These are phyloP conservation scores for Tachyglossus aculeatus DNA, from an alignment of 2,797 vertebrate genomes.

Conservation along the genomic window DNA sequence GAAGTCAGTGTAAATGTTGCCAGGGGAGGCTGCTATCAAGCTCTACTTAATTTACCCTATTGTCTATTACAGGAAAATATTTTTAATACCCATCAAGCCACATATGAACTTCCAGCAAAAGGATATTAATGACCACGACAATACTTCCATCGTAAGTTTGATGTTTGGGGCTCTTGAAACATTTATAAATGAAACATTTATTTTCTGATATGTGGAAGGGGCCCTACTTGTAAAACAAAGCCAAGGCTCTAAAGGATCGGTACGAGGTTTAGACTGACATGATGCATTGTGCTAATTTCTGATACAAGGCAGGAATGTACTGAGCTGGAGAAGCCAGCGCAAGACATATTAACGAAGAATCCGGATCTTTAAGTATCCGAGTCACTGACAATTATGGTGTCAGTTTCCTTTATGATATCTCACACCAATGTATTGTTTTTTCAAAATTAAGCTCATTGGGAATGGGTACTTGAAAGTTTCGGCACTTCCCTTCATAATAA, in stretches of 20 bases:
- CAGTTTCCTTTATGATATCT: constrained; percentile 11
- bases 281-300: not conserved
- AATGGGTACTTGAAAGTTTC: constrained; percentile 12
- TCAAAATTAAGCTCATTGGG: constrained; percentile 7
- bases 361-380: constrained; percentile 47
- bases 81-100: constrained; percentile 66
- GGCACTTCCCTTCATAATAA: too few species aligned
- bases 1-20: constrained; percentile 52
- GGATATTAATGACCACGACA: constrained; percentile 31
- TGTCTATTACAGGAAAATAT: constrained; percentile 70
- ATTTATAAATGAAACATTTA: constrained; percentile 48
- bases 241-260: not conserved
- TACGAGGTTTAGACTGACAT: constrained; percentile 31
- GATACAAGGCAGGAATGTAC: constrained; percentile 37
- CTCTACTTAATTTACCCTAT: constrained; percentile 71
- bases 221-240: constrained; percentile 36
- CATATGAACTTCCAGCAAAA: constrained; percentile 67
- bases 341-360: constrained; percentile 44
- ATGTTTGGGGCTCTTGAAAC: constrained; percentile 10
- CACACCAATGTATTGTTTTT: constrained; percentile 3
- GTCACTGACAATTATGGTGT: constrained; percentile 28
- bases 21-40: constrained; percentile 65
- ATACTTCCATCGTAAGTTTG: constrained; percentile 20
- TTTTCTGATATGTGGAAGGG: constrained; percentile 44
- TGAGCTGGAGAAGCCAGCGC: constrained; percentile 32